These are phyloP conservation scores for Scatophagus argus DNA, from an alignment of 2,113 vertebrate species.

Conservation along the genomic window DNA sequence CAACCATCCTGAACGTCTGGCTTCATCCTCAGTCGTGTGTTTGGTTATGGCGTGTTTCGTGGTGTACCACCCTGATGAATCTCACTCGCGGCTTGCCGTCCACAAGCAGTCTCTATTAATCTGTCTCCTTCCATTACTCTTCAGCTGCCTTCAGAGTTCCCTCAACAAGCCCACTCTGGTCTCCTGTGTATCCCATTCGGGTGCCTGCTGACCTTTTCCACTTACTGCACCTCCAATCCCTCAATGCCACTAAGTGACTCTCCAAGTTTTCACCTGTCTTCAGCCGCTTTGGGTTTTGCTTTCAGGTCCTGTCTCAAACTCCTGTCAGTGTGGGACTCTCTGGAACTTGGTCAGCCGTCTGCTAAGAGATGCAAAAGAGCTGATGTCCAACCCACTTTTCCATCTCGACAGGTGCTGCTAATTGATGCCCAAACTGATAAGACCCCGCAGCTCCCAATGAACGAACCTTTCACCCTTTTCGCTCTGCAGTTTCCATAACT, in stretches of 20 bases:
- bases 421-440: background rate
- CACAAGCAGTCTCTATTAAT: background rate
- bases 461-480: background rate
- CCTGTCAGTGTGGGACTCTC: background rate
- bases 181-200: background rate
- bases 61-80: background rate
- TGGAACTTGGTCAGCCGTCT: background rate
- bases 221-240: constrained; percentile 2
- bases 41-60: too few relatives aligned
- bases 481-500: background rate
- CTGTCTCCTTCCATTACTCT: background rate
- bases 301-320: background rate
- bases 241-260: constrained; percentile 8
- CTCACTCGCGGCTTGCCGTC: constrained; percentile 6
- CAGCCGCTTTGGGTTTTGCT: background rate
- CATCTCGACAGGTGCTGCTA: background rate
- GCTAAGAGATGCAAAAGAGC: background rate
- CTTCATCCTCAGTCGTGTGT: background rate
- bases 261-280: constrained; percentile 4
- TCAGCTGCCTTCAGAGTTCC: constrained; percentile 20
- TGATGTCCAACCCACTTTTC: background rate
- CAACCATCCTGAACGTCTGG: background rate
- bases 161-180: constrained; percentile 14
- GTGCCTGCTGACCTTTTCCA: constrained; percentile 3
- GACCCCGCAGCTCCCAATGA: background rate